Evolutionary conservation across 2,113 vertebrate species (phyloP).

Genomic region (Bos javanicus): DNA sequence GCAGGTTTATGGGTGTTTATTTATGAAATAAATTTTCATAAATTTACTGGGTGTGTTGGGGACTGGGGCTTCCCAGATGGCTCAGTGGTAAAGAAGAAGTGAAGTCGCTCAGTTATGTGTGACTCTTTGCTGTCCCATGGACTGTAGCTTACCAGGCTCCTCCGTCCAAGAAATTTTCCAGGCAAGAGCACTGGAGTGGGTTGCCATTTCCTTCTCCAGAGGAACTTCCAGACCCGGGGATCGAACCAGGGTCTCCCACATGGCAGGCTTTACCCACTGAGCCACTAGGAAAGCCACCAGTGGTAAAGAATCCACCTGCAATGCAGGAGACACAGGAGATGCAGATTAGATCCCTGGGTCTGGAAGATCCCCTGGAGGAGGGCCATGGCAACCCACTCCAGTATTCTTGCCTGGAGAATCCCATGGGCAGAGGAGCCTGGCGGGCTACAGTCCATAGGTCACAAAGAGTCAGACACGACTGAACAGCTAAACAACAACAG

Average conservation of each 20-base stretch:
- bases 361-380: background rate
- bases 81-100: background rate
- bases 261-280: background rate
- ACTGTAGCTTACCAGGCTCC: background rate
- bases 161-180: background rate
- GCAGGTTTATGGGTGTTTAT: background rate
- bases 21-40: background rate
- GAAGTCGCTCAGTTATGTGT: rapidly evolving
- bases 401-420: background rate
- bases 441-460: background rate
- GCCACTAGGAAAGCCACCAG: background rate
- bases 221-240: rapidly evolving
- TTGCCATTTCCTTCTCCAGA: background rate
- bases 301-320: background rate
- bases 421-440: background rate
- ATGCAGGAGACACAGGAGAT: background rate
- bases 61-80: background rate
- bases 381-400: background rate
- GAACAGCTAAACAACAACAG: background rate
- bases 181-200: background rate
- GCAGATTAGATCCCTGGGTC: background rate
- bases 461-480: background rate
- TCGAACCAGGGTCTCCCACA: rapidly evolving
- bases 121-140: background rate
- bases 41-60: background rate